Conservation (phyloP, 2,797 vertebrate genomes). For the Stomatorhinus walkeri region DNA sequence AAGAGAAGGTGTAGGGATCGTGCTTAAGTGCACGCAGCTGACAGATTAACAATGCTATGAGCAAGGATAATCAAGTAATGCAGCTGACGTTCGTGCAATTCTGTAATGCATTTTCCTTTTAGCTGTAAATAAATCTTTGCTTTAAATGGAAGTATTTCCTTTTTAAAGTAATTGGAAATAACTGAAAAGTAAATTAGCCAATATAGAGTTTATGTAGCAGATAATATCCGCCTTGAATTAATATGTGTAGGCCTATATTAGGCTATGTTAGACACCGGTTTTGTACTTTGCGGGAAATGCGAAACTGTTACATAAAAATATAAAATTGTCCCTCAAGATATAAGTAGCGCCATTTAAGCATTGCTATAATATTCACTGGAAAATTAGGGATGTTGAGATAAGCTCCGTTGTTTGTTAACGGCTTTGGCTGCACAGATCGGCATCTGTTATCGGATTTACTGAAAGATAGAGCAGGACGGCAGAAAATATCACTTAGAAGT, state of each 20-base stretch:
- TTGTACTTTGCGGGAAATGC: neutral
- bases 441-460: neutral
- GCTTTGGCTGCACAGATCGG: neutral
- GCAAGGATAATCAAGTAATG: neutral
- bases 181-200: neutral
- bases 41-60: constrained; percentile 1
- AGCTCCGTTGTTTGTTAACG: neutral
- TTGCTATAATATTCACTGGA: neutral
- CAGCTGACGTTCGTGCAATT: neutral
- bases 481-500: neutral
- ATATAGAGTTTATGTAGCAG: neutral
- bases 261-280: neutral
- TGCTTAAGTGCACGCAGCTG: neutral
- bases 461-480: neutral
- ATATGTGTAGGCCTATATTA: neutral
- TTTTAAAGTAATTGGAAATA: neutral
- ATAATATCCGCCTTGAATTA: neutral
- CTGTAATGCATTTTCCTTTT: neutral
- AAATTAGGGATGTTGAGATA: neutral
- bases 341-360: neutral
- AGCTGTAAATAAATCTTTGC: neutral
- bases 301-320: neutral
- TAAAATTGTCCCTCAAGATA: too few species aligned
- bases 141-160: neutral
- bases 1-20: neutral